Evolutionary conservation across 2,113 vertebrate genomes (phyloP).

Genomic region (Pao palembangensis): DNA sequence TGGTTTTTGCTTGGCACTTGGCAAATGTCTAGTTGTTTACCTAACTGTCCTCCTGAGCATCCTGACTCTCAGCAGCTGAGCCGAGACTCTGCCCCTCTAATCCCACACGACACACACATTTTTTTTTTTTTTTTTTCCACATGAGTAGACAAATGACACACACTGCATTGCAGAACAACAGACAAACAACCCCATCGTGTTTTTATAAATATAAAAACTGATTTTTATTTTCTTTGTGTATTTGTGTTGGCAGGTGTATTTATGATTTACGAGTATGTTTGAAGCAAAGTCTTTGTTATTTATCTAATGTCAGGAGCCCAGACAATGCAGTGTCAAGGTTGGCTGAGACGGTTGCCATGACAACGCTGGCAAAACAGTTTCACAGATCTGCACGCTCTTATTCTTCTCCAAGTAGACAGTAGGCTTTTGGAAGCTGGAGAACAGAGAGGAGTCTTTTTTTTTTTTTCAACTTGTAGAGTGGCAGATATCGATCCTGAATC

Average conservation of each 20-base stretch:
- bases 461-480: slow-evolving; percentile 36
- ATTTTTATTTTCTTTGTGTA: background rate
- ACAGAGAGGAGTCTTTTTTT: slow-evolving; percentile 27
- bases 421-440: slow-evolving; percentile 46
- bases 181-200: background rate
- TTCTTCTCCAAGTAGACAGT: slow-evolving; percentile 32
- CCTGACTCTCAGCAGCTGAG: background rate
- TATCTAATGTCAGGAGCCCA: slow-evolving; percentile 53
- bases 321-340: slow-evolving; percentile 62
- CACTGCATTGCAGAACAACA: background rate
- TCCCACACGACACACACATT: background rate
- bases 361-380: slow-evolving; percentile 57
- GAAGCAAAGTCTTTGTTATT: slow-evolving; percentile 45
- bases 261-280: background rate
- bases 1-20: no score
- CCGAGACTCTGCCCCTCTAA: background rate
- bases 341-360: slow-evolving; percentile 53
- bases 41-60: background rate
- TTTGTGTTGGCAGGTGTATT: background rate
- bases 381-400: slow-evolving; percentile 40
- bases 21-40: background rate
- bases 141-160: background rate
- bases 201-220: background rate
- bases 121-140: background rate
- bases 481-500: slow-evolving; percentile 65